Percentiles rank a stretch among this genome's conserved stretches.
Evolutionary conservation across 2,113 vertebrate species (phyloP).

Genomic region (Paradisaea rubra): DNA sequence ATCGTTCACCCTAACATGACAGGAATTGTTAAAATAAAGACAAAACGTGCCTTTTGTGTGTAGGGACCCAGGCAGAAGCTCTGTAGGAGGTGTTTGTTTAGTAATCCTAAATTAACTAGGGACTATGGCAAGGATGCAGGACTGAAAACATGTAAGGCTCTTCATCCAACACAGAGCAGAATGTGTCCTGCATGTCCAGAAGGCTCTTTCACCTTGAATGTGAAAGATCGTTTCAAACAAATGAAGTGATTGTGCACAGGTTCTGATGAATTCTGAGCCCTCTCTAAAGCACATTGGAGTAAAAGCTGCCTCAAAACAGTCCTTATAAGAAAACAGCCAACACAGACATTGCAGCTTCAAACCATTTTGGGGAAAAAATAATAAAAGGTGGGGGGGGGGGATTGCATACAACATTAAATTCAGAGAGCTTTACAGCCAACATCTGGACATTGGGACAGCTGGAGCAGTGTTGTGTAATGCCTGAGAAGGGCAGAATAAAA

Average conservation of each 20-base stretch:
- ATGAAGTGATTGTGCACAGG: not conserved
- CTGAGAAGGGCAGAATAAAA: conserved; percentile 27
- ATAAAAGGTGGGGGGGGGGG: not conserved
- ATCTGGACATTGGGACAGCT: conserved; percentile 70
- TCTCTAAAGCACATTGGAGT: not conserved
- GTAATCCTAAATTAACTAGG: not conserved
- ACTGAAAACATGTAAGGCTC: not conserved
- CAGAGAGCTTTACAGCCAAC: conserved; percentile 68
- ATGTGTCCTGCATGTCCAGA: not conserved
- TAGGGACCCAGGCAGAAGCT: not conserved
- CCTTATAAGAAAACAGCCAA: conserved; percentile 39
- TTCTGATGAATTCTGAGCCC: conserved; percentile 43
- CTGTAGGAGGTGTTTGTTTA: not conserved
- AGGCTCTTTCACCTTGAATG: conserved; percentile 9
- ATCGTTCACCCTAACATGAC: fast-evolving
- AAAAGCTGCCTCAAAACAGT: conserved; percentile 38
- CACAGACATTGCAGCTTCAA: conserved; percentile 8
- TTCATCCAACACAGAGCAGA: not conserved
- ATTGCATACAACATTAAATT: conserved; percentile 64
- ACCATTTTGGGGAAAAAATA: not conserved
- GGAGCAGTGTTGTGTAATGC: conserved; percentile 60
- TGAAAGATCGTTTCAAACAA: conserved; percentile 51
- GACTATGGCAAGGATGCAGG: not conserved
- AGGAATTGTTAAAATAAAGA: not conserved
- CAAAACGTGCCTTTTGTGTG: not conserved